Evolutionary conservation across 1,140 invertebrate genomes (phyloP), one percentile per base, ranked within the genome.

Genomic region (Thaumetopoea pityocampa): DNA sequence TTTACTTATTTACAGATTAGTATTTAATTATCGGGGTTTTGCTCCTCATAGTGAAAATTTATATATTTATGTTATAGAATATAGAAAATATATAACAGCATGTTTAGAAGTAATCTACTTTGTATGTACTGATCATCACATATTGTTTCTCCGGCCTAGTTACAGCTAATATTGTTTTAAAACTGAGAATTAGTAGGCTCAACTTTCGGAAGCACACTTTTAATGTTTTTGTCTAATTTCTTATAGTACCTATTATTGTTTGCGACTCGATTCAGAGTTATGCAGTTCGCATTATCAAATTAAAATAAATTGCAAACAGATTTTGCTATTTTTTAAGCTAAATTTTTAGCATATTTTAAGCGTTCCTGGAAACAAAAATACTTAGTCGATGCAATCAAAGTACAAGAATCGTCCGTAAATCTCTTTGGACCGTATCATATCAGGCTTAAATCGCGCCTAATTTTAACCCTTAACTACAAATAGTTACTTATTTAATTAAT

Each of bases 21-120:
- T 67, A 70, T 48, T 58, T 40, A 48, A 61, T 62, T 62, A 51
- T 57, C 60, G 68, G 79, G 79, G 76, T 69, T 82, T 77, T 60
- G 61, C 51, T 77, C 76, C 67, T 79, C 72, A 73, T 59, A 61
- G 65, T 71, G 54, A 51, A 52, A 50, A 51, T 67, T 55, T 61
- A 65, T 46, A 64, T 44, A 46, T 59, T 56, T 19, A 66, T 56
- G 29, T 56, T 53, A 53, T 51, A 47, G 51, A 65, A 51, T 42
- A 59, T 67, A 67, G 27, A 62, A 68, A 67, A 67, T 67, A 69
- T 69, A 57, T 17, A 34, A 11, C 14, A 5, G 19, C 5, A n/a
- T 23, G 19, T 36, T 11, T 16, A 15, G 24, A 11, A 17, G 32
- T 8, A 17, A 18, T 29, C 27, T 16, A 28, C 5, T 38, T 8